Evolutionary conservation across 2,113 vertebrate species (phyloP).

Genomic region (Panurus biarmicus): DNA sequence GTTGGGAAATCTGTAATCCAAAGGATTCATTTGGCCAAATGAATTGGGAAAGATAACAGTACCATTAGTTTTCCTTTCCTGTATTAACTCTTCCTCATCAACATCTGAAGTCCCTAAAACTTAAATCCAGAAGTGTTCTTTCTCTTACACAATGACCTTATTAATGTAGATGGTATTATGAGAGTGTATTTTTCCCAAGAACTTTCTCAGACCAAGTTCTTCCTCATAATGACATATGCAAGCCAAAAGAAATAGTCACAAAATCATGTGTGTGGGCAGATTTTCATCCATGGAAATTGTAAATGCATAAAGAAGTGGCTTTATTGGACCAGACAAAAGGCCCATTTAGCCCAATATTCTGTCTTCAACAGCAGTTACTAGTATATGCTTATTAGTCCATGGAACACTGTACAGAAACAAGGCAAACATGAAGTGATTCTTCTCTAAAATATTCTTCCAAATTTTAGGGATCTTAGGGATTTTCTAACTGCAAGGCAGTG

Average conservation of each 20-base stretch:
- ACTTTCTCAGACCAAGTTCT: background rate
- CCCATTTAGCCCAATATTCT: background rate
- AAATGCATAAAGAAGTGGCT: background rate
- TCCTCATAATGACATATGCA: background rate
- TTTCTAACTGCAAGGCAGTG: background rate
- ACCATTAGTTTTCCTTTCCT: background rate
- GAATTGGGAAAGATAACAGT: background rate
- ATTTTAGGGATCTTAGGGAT: background rate
- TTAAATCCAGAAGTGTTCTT: background rate
- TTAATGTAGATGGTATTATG: background rate
- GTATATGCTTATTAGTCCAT: background rate
- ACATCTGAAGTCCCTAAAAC: background rate
- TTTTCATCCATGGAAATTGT: background rate
- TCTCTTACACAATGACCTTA: background rate
- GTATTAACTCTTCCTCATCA: background rate
- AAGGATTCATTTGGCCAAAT: background rate
- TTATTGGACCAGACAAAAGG: background rate
- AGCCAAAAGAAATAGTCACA: background rate
- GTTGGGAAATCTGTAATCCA: background rate
- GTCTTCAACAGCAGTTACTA: background rate
- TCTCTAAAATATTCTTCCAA: background rate
- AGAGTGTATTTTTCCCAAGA: background rate
- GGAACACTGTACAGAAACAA: background rate
- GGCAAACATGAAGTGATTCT: background rate
- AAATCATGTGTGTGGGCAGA: background rate